These are phyloP conservation scores for Lemur catta DNA, from an alignment of 2,797 vertebrate genomes.

Conservation along the genomic window DNA sequence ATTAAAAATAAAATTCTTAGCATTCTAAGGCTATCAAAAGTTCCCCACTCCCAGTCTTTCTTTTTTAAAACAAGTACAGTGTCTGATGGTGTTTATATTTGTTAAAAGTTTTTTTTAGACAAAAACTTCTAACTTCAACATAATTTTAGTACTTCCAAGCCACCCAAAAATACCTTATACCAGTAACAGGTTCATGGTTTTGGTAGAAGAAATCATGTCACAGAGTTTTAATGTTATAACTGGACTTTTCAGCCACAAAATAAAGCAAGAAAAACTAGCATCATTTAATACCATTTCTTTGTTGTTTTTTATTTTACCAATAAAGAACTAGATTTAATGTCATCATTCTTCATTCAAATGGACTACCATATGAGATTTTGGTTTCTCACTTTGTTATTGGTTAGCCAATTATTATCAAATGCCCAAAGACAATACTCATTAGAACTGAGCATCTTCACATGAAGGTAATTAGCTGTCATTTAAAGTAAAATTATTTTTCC, in stretches of 20 bases:
- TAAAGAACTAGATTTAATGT: slow-evolving; percentile 2
- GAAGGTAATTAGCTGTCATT: slow-evolving; percentile 28
- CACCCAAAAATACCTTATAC: background rate
- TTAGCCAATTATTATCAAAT: slow-evolving; percentile 15
- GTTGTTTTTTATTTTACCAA: background rate
- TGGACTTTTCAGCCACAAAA: slow-evolving; percentile 21
- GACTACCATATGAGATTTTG: background rate
- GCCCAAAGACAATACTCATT: background rate
- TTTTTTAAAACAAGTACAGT: background rate
- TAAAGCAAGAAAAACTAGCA: slow-evolving; percentile 23
- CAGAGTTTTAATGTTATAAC: slow-evolving; percentile 35
- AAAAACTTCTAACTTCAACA: background rate
- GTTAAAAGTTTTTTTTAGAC: background rate
- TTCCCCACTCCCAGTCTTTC: background rate
- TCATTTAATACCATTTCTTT: background rate
- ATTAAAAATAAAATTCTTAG: slow-evolving; percentile 61
- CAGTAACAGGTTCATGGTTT: slow-evolving; percentile 29
- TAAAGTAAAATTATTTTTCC: slow-evolving; percentile 39
- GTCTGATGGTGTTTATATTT: background rate
- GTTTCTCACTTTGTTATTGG: slow-evolving; percentile 26
- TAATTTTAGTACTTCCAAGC: slow-evolving; percentile 32
- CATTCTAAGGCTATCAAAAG: slow-evolving; percentile 34
- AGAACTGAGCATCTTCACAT: background rate
- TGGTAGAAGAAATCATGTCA: background rate
- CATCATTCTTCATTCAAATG: background rate